These are phyloP conservation scores for Pardosa pseudoannulata DNA, from an alignment of 2,888 invertebrate species.

Conservation along the genomic window DNA sequence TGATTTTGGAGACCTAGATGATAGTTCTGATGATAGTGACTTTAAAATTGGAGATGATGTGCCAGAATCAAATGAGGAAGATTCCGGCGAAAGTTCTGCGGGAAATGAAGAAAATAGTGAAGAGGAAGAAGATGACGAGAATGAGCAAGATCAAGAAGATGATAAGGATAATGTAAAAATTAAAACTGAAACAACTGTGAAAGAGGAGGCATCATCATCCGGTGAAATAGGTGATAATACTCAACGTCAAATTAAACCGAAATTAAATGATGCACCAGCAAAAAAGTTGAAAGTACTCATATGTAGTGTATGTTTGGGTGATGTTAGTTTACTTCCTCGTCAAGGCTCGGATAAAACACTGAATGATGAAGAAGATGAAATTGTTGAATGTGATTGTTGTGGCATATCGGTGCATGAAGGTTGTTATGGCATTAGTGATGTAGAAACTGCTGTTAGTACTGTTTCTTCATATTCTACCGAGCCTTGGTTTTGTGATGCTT, in stretches of 20 bases:
- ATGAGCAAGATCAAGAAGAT: slow-evolving; percentile 73
- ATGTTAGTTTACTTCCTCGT: slow-evolving; percentile 77
- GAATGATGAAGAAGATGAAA: slow-evolving; percentile 95
- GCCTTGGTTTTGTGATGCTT: slow-evolving; percentile 99
- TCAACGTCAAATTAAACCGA: slow-evolving; percentile 49
- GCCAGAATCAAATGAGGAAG: slow-evolving; percentile 54
- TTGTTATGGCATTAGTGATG: slow-evolving; percentile 96
- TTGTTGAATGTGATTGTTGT: slow-evolving; percentile 97
- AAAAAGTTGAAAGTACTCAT: slow-evolving; percentile 82
- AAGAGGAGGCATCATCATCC: slow-evolving; percentile 27
- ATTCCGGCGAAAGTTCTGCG: slow-evolving; percentile 80
- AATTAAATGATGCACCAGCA: slow-evolving; percentile 39
- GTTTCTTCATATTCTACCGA: slow-evolving; percentile 96
- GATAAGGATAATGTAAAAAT: slow-evolving; percentile 28
- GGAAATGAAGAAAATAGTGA: slow-evolving; percentile 87
- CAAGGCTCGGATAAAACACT: slow-evolving; percentile 76
- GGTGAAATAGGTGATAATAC: slow-evolving; percentile 25
- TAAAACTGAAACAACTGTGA: slow-evolving; percentile 20
- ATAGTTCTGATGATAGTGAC: slow-evolving; percentile 96
- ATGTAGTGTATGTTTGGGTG: slow-evolving; percentile 94
- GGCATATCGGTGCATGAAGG: slow-evolving; percentile 98
- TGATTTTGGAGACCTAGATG: slow-evolving; percentile 84
- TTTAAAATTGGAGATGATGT: slow-evolving; percentile 83
- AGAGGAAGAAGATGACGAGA: slow-evolving; percentile 81
- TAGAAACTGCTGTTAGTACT: slow-evolving; percentile 92